Conservation (phyloP, 2,888 invertebrate genomes). For the Neoascia interrupta region DNA sequence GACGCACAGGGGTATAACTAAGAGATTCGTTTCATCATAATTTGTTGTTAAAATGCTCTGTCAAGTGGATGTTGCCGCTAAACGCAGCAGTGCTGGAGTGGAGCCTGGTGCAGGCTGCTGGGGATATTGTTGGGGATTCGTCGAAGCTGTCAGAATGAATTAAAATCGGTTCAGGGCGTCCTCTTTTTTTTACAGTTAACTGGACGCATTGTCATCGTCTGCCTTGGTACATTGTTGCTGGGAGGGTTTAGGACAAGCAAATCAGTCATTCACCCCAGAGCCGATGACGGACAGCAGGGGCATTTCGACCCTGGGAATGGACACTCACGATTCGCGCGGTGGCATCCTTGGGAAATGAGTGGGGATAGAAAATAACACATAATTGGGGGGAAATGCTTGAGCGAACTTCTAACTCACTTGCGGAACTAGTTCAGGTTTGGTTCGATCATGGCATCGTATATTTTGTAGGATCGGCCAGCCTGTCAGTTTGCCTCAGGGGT, state of each 20-base stretch:
- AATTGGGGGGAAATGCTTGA: slow-evolving; percentile 37
- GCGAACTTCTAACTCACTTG: slow-evolving; percentile 31
- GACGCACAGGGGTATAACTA: no score
- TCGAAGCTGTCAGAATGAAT: slow-evolving; percentile 67
- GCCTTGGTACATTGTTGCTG: slow-evolving; percentile 41
- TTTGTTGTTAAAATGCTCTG: slow-evolving; percentile 64
- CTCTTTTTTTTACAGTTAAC: slow-evolving; percentile 67
- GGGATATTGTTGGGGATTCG: slow-evolving; percentile 40
- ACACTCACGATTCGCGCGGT: slow-evolving; percentile 49
- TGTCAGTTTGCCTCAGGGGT: slow-evolving; percentile 26
- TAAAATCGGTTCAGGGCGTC: slow-evolving; percentile 60
- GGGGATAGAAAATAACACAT: slow-evolving; percentile 11
- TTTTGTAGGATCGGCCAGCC: slow-evolving; percentile 17
- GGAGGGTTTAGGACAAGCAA: slow-evolving; percentile 34
- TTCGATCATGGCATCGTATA: neutral
- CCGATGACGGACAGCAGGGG: no score
- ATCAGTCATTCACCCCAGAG: slow-evolving; percentile 66
- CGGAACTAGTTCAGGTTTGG: slow-evolving; percentile 40
- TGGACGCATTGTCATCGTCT: slow-evolving; percentile 33
- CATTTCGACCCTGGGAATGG: slow-evolving; percentile 39
- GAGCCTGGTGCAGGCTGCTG: neutral
- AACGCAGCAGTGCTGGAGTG: neutral
- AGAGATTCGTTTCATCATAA: slow-evolving; percentile 68
- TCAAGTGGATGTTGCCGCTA: slow-evolving; percentile 38
- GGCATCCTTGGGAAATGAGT: slow-evolving; percentile 31